Conservation (phyloP, 2,888 invertebrate species). For the Nemoura dubitans region DNA sequence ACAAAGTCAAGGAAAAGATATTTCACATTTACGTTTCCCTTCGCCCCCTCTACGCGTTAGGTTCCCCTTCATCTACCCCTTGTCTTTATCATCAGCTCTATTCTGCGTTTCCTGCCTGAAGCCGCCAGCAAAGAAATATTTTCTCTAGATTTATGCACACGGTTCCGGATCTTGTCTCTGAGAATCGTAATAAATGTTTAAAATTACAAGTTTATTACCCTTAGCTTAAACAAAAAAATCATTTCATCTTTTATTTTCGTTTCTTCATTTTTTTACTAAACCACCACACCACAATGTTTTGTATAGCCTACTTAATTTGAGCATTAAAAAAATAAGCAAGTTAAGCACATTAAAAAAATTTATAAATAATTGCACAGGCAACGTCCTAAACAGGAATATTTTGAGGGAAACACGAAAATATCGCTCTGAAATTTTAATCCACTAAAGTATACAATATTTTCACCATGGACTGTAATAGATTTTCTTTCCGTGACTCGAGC, state of each 20-base stretch:
- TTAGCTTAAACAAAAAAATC: conserved; percentile 28
- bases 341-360: too few relatives aligned
- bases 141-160: conserved; percentile 36
- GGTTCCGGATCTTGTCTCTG: conserved; percentile 39
- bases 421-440: neutral
- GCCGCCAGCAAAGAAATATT: conserved; percentile 33
- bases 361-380: too few relatives aligned
- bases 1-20: conserved; percentile 42
- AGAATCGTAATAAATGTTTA: conserved; percentile 40
- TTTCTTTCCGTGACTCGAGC: conserved; percentile 21
- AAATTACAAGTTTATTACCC: conserved; percentile 30
- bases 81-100: conserved; percentile 38
- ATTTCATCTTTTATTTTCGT: conserved; percentile 7
- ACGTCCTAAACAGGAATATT: too few relatives aligned
- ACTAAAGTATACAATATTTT: neutral
- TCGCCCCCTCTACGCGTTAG: conserved; percentile 22
- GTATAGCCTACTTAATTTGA: too few relatives aligned
- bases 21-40: conserved; percentile 41
- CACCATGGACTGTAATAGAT: conserved; percentile 26
- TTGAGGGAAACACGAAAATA: too few relatives aligned
- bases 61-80: neutral
- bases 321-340: too few relatives aligned
- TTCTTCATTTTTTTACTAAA: neutral
- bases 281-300: too few relatives aligned
- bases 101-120: conserved; percentile 27